These are phyloP conservation scores for Apantesis nais DNA, from an alignment of 2,888 invertebrate genomes.

Conservation along the genomic window DNA sequence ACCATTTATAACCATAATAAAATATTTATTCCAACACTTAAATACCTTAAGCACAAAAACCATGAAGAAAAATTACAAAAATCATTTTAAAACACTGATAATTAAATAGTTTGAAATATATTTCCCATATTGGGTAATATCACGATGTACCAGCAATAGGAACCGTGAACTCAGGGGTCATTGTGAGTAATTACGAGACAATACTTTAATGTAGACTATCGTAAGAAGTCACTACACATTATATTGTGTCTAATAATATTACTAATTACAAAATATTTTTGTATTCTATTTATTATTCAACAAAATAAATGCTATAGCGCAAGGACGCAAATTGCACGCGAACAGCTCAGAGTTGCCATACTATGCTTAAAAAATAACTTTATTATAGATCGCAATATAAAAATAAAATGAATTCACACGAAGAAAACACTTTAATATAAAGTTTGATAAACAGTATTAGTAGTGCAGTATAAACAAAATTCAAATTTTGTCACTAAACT, in stretches of 20 bases:
- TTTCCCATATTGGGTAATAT: conserved; percentile 74
- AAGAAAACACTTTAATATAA: neutral
- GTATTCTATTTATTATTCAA: conserved; percentile 51
- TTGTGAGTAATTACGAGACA: conserved; percentile 60
- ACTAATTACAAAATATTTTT: conserved; percentile 35
- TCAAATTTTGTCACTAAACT: neutral
- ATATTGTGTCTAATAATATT: conserved; percentile 32
- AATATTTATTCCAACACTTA: conserved; percentile 42
- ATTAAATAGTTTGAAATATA: conserved; percentile 66
- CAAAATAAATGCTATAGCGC: conserved; percentile 60
- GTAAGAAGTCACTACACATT: conserved; percentile 42
- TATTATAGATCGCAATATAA: too few species aligned
- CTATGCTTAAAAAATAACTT: neutral
- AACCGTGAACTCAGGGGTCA: conserved; percentile 77
- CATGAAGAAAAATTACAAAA: conserved; percentile 37
- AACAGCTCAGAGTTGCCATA: conserved; percentile 58
- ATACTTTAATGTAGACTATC: conserved; percentile 35
- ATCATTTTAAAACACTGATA: conserved; percentile 48
- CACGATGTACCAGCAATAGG: conserved; percentile 71
- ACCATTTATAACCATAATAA: conserved; percentile 62
- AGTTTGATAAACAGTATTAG: neutral
- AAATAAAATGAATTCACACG: neutral
- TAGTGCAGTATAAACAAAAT: neutral
- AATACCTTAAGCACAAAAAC: conserved; percentile 29
- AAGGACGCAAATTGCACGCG: conserved; percentile 80